Conservation (phyloP, 2,797 vertebrate species). For the Acipenser oxyrinchus region DNA sequence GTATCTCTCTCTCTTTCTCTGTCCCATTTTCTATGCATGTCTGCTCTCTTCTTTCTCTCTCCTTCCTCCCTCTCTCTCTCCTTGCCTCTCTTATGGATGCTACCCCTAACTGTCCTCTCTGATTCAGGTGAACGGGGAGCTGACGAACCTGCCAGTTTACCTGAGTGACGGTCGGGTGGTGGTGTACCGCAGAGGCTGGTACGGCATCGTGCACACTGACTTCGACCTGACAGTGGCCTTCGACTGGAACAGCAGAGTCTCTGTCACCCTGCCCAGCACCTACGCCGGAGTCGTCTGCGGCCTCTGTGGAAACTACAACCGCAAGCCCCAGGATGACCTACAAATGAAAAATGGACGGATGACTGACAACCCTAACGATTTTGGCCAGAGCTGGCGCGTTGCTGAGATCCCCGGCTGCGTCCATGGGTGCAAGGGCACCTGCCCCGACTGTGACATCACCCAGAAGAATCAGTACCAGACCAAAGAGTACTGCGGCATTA, state of each 20-base stretch:
- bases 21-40: not conserved
- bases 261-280: conserved; percentile 41
- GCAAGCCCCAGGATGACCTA: conserved; percentile 43
- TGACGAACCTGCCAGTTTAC: conserved; percentile 56
- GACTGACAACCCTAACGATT: conserved; percentile 17
- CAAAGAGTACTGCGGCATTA: conserved; percentile 45
- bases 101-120: no score
- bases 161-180: conserved; percentile 34
- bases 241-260: conserved; percentile 45
- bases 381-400: conserved; percentile 52
- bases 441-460: conserved; percentile 34
- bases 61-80: not conserved
- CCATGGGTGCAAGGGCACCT: conserved; percentile 38
- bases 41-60: not conserved
- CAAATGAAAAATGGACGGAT: conserved; percentile 31
- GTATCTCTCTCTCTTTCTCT: not conserved
- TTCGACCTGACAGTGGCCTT: conserved; percentile 51
- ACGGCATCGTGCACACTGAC: conserved; percentile 43
- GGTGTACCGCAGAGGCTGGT: conserved; percentile 37
- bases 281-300: conserved; percentile 51
- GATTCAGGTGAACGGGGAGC: conserved; percentile 56
- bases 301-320: conserved; percentile 59
- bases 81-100: not conserved
- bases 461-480: conserved; percentile 36
- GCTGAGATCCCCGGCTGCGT: conserved; percentile 42